Evolutionary conservation across 2,888 invertebrate species (phyloP), one percentile per base, ranked within the genome.

Genomic region (Crocallis elinguaria): DNA sequence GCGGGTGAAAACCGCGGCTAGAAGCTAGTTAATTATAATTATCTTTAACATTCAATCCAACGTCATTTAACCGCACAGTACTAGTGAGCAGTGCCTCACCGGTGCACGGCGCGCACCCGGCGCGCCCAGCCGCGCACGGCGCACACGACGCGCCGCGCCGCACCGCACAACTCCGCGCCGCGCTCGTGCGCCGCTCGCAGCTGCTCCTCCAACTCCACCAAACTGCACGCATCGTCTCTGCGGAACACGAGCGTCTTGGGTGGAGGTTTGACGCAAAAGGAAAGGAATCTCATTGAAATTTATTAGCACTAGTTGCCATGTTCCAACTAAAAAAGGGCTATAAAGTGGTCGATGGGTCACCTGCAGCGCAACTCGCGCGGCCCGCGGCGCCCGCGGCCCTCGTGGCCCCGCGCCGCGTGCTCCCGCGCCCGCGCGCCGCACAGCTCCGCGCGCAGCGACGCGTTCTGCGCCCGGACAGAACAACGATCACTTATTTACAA

Each of bases 81-180:
- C n/a, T n/a, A n/a, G n/a, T n/a, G n/a, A n/a, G n/a, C n/a, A n/a
- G n/a, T 1, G 1, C 11, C n/a, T 12, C 29, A 81, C 82, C 75
- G 53, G 57, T 73, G 68, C 30, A 53, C 45, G 14, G 48, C 63
- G n/a, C 73, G 62, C 62, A 69, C 46, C 39, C 69, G 63, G 1
- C 59, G 58, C 48, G 74, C 67, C 74, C 84, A 79, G 35, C 30
- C 50, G 0, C 80, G 71, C 67, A 85, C 79, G 50, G 56, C 66
- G 57, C 43, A 8, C 27, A 77, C 68, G 6, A 75, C 83, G 37
- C 71, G 75, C 0, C 79, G 75, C 67, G 82, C 75, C 61, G 82
- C 79, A 3, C 35, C 75, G 69, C 86, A 83, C 59, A 88, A 78
- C 74, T 53, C 69, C 0, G 81, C 77, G 64, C 88, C 82, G 56